Percentiles rank a stretch among this genome's conserved stretches.
phyloP scores from a whole-genome alignment of 2,888 invertebrate genomes.

The Erpobdella octoculata region DNA sequence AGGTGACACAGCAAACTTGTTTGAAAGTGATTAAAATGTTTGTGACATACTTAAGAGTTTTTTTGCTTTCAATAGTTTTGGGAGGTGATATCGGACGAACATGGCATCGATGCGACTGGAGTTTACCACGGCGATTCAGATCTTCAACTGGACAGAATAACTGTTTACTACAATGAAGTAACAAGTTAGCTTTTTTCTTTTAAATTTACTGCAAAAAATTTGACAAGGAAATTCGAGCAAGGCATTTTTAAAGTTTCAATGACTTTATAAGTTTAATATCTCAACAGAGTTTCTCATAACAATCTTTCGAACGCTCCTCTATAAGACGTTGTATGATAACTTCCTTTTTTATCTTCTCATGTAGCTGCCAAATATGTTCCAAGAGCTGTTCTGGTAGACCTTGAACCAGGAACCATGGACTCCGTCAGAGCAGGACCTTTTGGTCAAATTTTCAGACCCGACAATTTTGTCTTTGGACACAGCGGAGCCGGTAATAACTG shows the following conservation, averaged over 20 bases:
- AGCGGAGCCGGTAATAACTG: conserved; percentile 74
- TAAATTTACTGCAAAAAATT: not conserved
- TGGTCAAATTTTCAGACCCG: conserved; percentile 84
- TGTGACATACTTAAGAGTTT: not conserved
- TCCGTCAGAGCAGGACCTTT: conserved; percentile 87
- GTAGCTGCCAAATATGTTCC: conserved; percentile 81
- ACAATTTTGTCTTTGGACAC: conserved; percentile 76
- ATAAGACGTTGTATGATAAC: too few species aligned
- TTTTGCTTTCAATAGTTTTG: conserved; percentile 38
- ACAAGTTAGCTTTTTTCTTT: conserved; percentile 27
- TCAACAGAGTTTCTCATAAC: too few species aligned
- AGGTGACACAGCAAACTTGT: not conserved
- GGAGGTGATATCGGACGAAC: conserved; percentile 49
- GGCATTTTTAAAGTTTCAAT: too few species aligned
- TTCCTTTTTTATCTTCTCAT: too few species aligned
- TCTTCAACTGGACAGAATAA: conserved; percentile 47
- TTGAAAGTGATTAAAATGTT: not conserved
- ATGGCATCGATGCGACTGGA: conserved; percentile 46
- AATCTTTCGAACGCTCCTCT: too few species aligned
- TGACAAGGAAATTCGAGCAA: too few species aligned
- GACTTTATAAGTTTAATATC: too few species aligned
- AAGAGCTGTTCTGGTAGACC: conserved; percentile 81
- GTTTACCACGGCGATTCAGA: conserved; percentile 41
- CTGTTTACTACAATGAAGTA: conserved; percentile 85
- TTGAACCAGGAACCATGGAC: conserved; percentile 96